Conservation (phyloP, 2,888 invertebrate genomes). For the Incurvaria masculella region DNA sequence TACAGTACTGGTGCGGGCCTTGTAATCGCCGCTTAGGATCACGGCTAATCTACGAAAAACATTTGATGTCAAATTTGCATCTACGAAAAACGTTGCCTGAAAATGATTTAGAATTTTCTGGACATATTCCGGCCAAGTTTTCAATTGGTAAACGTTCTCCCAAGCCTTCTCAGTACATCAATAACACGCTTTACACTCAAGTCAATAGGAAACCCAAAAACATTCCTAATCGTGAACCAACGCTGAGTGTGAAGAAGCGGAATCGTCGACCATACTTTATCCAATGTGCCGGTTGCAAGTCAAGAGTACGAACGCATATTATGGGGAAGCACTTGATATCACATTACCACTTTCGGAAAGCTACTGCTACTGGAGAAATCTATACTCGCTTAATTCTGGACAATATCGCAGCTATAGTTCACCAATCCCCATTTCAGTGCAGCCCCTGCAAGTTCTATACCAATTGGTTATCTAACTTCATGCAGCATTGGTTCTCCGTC, state of each 20-base stretch:
- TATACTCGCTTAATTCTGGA: slow-evolving; percentile 66
- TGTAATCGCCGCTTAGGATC: slow-evolving; percentile 75
- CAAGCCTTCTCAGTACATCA: slow-evolving; percentile 35
- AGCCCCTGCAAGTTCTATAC: slow-evolving; percentile 81
- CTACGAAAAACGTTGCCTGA: slow-evolving; percentile 63
- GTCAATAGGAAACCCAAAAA: slow-evolving; percentile 22
- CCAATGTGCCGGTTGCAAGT: slow-evolving; percentile 69
- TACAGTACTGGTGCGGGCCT: slow-evolving; percentile 77
- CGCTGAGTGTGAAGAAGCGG: slow-evolving; percentile 38
- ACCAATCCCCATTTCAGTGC: slow-evolving; percentile 84
- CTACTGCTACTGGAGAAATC: slow-evolving; percentile 55
- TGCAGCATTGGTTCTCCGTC: slow-evolving; percentile 70
- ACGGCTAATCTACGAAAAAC: slow-evolving; percentile 70
- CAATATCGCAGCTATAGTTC: slow-evolving; percentile 74
- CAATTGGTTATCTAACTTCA: slow-evolving; percentile 67
- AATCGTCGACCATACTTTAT: slow-evolving; percentile 58
- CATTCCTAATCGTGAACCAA: slow-evolving; percentile 19
- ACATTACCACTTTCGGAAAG: slow-evolving; percentile 78
- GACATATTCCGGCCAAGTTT: slow-evolving; percentile 34
- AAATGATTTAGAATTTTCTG: slow-evolving; percentile 64
- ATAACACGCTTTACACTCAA: slow-evolving; percentile 30
- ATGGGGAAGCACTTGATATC: slow-evolving; percentile 86
- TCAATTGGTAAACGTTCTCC: slow-evolving; percentile 29
- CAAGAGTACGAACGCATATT: slow-evolving; percentile 62
- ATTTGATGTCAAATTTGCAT: slow-evolving; percentile 72